Percentiles rank a stretch among this genome's conserved stretches.
Conservation (phyloP, 2,113 vertebrate genomes). For the Trichomycterus rosablanca region DNA sequence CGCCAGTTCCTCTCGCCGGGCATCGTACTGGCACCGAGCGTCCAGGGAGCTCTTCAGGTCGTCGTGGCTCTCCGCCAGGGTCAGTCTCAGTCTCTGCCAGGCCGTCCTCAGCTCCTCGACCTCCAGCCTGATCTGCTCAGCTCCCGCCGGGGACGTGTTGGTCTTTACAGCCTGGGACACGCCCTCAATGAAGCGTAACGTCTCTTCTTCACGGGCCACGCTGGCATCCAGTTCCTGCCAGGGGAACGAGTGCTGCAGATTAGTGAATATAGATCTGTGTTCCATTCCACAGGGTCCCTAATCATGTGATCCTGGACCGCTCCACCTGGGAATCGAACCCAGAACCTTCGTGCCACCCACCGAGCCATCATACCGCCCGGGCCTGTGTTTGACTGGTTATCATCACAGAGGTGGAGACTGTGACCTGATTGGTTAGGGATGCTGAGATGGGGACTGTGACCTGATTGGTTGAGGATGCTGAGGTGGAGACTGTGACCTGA, state of each 20-base stretch:
- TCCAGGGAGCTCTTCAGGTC: slow-evolving; percentile 63
- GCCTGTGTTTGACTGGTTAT: too few relatives aligned
- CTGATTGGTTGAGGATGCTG: too few relatives aligned
- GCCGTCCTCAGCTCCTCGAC: slow-evolving; percentile 72
- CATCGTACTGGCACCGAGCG: slow-evolving; percentile 65
- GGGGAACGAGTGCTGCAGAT: neutral
- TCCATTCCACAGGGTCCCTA: too few relatives aligned
- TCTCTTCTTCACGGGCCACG: slow-evolving; percentile 69
- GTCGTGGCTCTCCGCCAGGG: slow-evolving; percentile 62
- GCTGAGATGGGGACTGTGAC: too few relatives aligned
- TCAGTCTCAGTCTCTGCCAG: slow-evolving; percentile 72
- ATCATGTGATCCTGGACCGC: too few relatives aligned
- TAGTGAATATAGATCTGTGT: neutral
- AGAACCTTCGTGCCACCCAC: too few relatives aligned
- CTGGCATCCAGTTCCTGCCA: slow-evolving; percentile 66
- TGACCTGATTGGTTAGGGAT: too few relatives aligned
- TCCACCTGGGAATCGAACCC: too few relatives aligned
- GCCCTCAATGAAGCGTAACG: slow-evolving; percentile 70
- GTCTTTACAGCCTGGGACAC: slow-evolving; percentile 63
- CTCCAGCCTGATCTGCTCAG: slow-evolving; percentile 69
- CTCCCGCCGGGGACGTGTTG: slow-evolving; percentile 81
- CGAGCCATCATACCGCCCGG: too few relatives aligned
- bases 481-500: too few relatives aligned
- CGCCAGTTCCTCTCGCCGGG: slow-evolving; percentile 63
- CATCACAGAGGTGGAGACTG: too few relatives aligned